Evolutionary conservation across 2,113 vertebrate species (phyloP).

Genomic region (Apteryx mantelli): DNA sequence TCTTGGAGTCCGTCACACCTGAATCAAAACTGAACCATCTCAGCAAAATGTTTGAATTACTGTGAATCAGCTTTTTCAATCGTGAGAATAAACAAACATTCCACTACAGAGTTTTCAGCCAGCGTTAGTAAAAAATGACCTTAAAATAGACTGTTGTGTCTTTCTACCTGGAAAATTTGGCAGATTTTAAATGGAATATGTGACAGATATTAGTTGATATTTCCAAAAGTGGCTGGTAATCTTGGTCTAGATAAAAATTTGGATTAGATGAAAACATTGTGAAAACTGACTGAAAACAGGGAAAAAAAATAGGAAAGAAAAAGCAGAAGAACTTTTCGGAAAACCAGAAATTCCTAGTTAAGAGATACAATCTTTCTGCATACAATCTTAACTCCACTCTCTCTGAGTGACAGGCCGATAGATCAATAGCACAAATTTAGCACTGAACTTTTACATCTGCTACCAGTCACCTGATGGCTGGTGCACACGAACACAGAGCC

Average conservation of each 20-base stretch:
- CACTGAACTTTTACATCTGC: background rate
- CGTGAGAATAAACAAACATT: constrained; percentile 32
- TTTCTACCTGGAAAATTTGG: constrained; percentile 66
- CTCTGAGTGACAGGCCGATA: background rate
- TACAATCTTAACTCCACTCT: background rate
- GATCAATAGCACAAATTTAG: background rate
- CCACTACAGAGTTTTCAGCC: background rate
- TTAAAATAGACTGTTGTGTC: constrained; percentile 67
- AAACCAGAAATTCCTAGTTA: background rate
- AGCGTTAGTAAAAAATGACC: constrained; percentile 1
- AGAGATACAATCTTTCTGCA: background rate
- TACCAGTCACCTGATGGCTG: background rate
- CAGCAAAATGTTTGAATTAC: constrained; percentile 36
- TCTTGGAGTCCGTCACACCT: background rate
- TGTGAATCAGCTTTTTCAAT: constrained; percentile 50
- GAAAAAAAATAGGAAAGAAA: constrained; percentile 11
- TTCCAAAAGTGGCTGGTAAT: constrained; percentile 37
- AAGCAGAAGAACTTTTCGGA: background rate
- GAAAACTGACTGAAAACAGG: background rate
- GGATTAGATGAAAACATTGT: background rate
- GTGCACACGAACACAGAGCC: background rate
- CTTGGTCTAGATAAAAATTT: constrained; percentile 45
- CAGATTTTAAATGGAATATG: constrained; percentile 44
- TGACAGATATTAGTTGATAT: constrained; percentile 27
- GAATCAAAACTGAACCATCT: constrained; percentile 13